Evolutionary conservation across 2,797 vertebrate species (phyloP).

Genomic region (Anguilla megastoma): DNA sequence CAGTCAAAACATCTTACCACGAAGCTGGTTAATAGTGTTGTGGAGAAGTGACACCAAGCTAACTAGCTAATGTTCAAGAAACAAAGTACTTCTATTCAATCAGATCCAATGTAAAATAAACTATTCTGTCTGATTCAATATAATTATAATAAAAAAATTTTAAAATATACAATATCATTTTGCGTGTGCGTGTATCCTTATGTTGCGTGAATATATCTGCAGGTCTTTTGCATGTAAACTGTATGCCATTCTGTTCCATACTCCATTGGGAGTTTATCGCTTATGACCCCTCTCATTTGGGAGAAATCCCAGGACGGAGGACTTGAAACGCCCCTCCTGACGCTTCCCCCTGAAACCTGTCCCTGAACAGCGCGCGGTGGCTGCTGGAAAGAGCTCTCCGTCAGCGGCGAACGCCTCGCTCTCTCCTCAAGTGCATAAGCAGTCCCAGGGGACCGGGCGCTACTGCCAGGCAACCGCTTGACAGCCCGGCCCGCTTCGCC

Average conservation of each 20-base stretch:
- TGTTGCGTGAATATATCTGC: no score
- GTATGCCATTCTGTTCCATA: no score
- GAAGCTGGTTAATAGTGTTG: neutral
- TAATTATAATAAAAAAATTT: no score
- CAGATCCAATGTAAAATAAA: no score
- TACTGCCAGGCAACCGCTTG: neutral
- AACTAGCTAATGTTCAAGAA: neutral
- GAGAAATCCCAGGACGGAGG: neutral
- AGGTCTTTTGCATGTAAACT: no score
- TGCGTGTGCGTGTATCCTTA: no score
- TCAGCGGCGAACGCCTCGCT: neutral
- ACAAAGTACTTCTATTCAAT: neutral
- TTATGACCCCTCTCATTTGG: neutral
- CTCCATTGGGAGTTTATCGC: neutral
- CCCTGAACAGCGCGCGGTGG: neutral
- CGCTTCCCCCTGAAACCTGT: neutral
- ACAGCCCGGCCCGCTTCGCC: neutral
- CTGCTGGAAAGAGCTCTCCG: neutral
- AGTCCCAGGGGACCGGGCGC: neutral
- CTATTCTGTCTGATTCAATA: no score
- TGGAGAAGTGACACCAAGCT: neutral
- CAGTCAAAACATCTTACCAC: neutral
- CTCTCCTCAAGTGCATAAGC: neutral
- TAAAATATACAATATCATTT: no score
- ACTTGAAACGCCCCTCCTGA: neutral